A percentile compares a stretch with the other conserved stretches of the same genome.
Conservation (phyloP, 2,113 vertebrate species). For the Pachycephala philippinensis region DNA sequence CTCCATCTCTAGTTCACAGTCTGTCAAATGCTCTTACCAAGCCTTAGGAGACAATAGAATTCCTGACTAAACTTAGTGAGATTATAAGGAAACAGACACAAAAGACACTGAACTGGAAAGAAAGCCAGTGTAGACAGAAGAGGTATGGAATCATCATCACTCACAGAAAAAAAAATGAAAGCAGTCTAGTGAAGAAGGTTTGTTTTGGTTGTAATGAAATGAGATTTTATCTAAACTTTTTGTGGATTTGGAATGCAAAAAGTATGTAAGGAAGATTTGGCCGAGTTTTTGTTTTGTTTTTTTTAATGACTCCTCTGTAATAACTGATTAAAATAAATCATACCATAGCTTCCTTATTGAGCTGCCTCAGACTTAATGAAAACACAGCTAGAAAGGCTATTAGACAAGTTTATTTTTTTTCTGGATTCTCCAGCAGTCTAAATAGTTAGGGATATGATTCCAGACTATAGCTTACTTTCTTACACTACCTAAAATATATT, state of each 20-base stretch:
- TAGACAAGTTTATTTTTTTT: neutral
- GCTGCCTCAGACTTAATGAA: slow-evolving; percentile 21
- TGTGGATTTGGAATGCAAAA: slow-evolving; percentile 39
- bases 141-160: neutral
- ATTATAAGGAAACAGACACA: neutral
- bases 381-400: neutral
- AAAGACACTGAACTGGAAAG: neutral
- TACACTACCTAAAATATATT: neutral
- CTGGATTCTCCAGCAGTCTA: neutral
- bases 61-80: neutral
- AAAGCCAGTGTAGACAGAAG: neutral
- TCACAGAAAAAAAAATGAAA: neutral
- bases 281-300: neutral
- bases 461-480: neutral
- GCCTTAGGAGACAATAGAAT: neutral
- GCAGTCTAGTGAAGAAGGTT: neutral
- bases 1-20: neutral
- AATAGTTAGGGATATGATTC: neutral
- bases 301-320: slow-evolving; percentile 14
- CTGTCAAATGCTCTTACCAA: neutral
- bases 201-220: slow-evolving; percentile 11
- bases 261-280: neutral
- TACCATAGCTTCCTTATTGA: neutral
- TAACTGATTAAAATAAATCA: slow-evolving; percentile 47
- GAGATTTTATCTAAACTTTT: slow-evolving; percentile 37